Evolutionary conservation across 2,797 vertebrate genomes (phyloP).

Genomic region (Pitangus sulphuratus): DNA sequence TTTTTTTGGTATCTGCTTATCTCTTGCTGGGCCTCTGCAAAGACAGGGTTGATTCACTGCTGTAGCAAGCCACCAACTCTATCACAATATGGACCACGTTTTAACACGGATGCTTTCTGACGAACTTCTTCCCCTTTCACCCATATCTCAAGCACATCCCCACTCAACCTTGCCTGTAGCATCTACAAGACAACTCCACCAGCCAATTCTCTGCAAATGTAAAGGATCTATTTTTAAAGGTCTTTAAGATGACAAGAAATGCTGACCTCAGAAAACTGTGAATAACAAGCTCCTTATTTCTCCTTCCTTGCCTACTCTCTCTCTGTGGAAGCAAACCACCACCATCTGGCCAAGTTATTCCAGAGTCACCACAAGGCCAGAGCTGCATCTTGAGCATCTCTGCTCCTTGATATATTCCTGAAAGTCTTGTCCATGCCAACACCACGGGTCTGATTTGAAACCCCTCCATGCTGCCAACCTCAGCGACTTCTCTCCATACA

Average conservation of each 20-base stretch:
- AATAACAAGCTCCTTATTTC: constrained; percentile 5
- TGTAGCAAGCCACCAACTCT: background rate
- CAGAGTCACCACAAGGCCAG: background rate
- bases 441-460: background rate
- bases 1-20: background rate
- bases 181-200: background rate
- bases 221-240: constrained; percentile 20
- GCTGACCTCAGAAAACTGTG: constrained; percentile 16
- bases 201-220: background rate
- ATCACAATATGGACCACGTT: background rate
- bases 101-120: background rate
- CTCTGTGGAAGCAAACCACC: background rate
- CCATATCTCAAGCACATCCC: background rate
- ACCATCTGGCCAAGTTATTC: background rate
- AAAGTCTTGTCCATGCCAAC: background rate
- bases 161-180: background rate
- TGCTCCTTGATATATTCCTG: background rate
- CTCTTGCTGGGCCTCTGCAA: background rate
- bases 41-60: background rate
- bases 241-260: constrained; percentile 16
- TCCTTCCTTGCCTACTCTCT: background rate
- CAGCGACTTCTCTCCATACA: background rate
- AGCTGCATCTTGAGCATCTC: background rate
- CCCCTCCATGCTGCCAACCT: fast-evolving
- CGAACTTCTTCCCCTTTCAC: background rate